phyloP scores from a whole-genome alignment of 2,113 vertebrate genomes.

The Mesocricetus auratus region DNA sequence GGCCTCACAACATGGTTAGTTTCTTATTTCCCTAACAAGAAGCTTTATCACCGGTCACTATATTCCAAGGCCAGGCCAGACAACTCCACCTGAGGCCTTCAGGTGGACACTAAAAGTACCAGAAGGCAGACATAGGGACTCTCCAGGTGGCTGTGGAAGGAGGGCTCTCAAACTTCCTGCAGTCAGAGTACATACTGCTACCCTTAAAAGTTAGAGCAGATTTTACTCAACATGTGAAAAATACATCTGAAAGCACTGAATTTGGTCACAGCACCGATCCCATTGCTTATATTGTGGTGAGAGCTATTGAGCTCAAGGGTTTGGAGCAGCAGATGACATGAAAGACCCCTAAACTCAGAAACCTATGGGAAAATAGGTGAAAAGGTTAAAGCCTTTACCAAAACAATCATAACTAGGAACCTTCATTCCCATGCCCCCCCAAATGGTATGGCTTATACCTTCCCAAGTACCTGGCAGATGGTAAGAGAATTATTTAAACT shows the following conservation, averaged over 20 bases:
- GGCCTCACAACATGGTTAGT: background rate
- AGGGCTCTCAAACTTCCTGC: background rate
- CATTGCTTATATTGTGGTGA: background rate
- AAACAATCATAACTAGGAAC: background rate
- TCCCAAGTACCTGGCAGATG: background rate
- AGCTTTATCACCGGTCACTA: background rate
- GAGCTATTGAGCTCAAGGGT: background rate
- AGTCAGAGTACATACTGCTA: background rate
- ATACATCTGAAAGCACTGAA: background rate
- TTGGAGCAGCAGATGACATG: background rate
- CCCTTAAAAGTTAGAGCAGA: background rate
- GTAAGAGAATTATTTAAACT: background rate
- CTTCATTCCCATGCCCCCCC: background rate
- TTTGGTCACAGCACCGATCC: background rate
- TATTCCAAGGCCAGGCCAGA: background rate
- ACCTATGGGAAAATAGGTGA: background rate
- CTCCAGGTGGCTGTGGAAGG: background rate
- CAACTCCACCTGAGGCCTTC: background rate
- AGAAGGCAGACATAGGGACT: background rate
- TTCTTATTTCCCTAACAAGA: background rate
- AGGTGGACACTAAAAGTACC: too few relatives aligned
- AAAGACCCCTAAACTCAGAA: background rate
- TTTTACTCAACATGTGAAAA: background rate
- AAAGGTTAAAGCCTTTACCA: background rate
- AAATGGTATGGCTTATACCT: background rate